Base-by-base conservation (phyloP, 2,113 vertebrate species). In the Bombycilla garrulus region DNA sequence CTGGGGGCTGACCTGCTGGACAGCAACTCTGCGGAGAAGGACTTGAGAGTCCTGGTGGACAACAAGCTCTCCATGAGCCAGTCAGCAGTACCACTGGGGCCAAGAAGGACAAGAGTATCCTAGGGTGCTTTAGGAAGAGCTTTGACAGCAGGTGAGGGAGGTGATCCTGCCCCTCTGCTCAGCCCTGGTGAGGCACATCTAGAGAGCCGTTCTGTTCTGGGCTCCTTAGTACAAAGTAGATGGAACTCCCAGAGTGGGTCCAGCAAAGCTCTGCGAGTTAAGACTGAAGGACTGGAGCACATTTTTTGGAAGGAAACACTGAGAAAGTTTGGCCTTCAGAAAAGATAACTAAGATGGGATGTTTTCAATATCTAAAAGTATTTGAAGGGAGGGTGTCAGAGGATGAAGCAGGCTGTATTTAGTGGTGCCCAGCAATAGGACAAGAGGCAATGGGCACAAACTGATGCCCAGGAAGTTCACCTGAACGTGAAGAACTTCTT, bases 231-330 rank as follows among this genome's bases (percentile, higher is more conserved):
- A 35, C n/a, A 25, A 48, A 9, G 45, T 12, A 20, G 29, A 25
- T 35, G 10, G 20, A 47, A 38, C 3, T 47, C 16, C 7, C 12
- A 19, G 16, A 54, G 29, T 0, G 0, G 6, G 13, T 35, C 14
- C 6, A 48, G 31, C 4, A 28, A 47, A 71, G 11, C 9, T 20
- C 11, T 48, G 4, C 2, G 3, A 40, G 73, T 15, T 64, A 54
- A n/a, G 18, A 18, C 42, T 25, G 40, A 62, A 24, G 24, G 16
- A 40, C 11, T n/a, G 56, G 9, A 54, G 6, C 20, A 18, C 18
- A 9, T 48, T 5, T 25, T 60, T 35, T 56, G 11, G 11, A 24
- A 56, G n/a, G n/a, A n/a, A n/a, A n/a, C n/a, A n/a, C n/a, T n/a
- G n/a, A n/a, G n/a, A n/a, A n/a, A n/a, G n/a, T n/a, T n/a, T n/a